These are phyloP conservation scores for Papilio demoleus DNA, from an alignment of 2,888 invertebrate genomes.

Conservation along the genomic window DNA sequence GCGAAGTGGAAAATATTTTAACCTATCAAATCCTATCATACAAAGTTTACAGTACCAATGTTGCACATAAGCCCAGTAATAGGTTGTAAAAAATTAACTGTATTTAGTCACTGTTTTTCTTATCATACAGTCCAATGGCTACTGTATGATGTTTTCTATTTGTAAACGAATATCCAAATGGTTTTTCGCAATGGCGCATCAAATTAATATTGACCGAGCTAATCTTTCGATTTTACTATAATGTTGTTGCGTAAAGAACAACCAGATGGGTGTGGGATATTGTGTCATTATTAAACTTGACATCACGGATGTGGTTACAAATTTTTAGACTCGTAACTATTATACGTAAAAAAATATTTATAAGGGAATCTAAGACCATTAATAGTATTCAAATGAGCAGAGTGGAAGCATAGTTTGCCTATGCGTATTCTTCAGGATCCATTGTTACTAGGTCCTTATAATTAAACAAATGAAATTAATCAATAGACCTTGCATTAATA, in stretches of 20 bases:
- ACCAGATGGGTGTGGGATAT: constrained; percentile 53
- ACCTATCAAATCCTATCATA: neutral
- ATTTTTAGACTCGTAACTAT: constrained; percentile 11
- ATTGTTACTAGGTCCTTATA: too few relatives aligned
- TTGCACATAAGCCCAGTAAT: constrained; percentile 48
- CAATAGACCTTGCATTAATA: too few relatives aligned
- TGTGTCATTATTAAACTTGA: constrained; percentile 53
- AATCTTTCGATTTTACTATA: constrained; percentile 52
- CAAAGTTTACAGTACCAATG: neutral
- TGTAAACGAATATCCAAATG: constrained; percentile 42
- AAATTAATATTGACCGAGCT: constrained; percentile 52
- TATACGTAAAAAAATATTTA: neutral
- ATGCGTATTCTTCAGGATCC: too few relatives aligned
- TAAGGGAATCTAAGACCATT: neutral
- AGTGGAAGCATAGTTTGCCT: too few relatives aligned
- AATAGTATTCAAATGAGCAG: neutral
- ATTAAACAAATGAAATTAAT: too few relatives aligned
- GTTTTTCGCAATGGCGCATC: constrained; percentile 53
- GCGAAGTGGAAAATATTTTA: constrained; percentile 22
- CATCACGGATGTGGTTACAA: constrained; percentile 3
- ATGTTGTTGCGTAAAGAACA: constrained; percentile 54
- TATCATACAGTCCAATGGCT: neutral
- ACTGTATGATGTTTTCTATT: constrained; percentile 34
- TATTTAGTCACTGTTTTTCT: neutral
- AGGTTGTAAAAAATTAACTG: constrained; percentile 13